These are phyloP conservation scores for Rhimphoctona megacephalus DNA, from an alignment of 2,888 invertebrate genomes.

Conservation along the genomic window DNA sequence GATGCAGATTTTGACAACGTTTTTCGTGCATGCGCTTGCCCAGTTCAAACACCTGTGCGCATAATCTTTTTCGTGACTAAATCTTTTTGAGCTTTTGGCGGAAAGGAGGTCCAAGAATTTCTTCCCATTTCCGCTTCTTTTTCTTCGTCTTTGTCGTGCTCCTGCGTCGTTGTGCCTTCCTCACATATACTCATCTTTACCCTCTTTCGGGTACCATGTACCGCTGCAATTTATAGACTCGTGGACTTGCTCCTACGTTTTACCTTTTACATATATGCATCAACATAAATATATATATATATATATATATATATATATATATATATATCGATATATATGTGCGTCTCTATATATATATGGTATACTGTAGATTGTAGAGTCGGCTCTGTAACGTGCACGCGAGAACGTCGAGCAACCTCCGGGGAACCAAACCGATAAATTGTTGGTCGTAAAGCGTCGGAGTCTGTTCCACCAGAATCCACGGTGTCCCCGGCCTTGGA, in stretches of 20 bases:
- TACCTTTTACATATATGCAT: conserved; percentile 4
- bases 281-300: conserved; percentile 24
- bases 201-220: conserved; percentile 72
- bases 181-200: conserved; percentile 42
- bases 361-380: conserved; percentile 31
- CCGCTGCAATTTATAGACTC: conserved; percentile 79
- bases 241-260: conserved; percentile 25
- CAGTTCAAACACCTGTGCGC: background rate
- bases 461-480: conserved; percentile 33
- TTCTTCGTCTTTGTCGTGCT: conserved; percentile 42
- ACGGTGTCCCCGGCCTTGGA: conserved; percentile 56
- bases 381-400: conserved; percentile 45
- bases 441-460: conserved; percentile 71
- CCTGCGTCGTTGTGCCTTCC: conserved; percentile 36
- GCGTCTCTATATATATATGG: conserved; percentile 24
- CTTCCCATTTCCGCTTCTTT: conserved; percentile 25
- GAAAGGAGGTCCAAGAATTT: background rate
- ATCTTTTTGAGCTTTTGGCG: background rate
- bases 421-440: conserved; percentile 71
- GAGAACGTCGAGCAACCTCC: conserved; percentile 52
- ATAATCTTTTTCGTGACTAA: conserved; percentile 7
- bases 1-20: background rate
- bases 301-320: background rate
- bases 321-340: background rate
- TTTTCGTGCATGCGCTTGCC: background rate